Evolutionary conservation across 2,797 vertebrate genomes (phyloP).

Genomic region (Mycteria americana): DNA sequence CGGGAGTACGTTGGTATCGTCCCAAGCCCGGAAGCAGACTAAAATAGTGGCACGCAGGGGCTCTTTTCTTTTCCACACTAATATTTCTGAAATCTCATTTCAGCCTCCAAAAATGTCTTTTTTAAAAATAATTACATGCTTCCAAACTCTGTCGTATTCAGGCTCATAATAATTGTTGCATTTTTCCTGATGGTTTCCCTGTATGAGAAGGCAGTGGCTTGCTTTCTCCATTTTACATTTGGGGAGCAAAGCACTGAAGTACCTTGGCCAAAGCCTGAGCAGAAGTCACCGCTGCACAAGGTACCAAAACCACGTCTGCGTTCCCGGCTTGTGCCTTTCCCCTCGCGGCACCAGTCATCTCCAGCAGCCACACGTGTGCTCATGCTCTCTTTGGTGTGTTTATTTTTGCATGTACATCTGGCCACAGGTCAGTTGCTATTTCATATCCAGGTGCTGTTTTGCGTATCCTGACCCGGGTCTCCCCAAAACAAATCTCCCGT

Average conservation of each 20-base stretch:
- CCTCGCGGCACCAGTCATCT: accelerated
- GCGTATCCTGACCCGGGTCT: background rate
- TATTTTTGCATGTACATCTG: background rate
- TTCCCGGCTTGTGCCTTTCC: background rate
- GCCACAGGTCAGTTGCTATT: background rate
- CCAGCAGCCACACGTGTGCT: accelerated
- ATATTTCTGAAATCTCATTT: background rate
- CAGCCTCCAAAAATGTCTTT: background rate
- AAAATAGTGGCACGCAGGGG: background rate
- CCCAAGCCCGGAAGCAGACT: background rate
- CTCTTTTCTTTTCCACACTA: background rate
- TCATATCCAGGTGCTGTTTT: background rate
- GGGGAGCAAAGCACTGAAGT: background rate
- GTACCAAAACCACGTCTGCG: accelerated
- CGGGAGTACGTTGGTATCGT: background rate
- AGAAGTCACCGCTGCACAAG: background rate
- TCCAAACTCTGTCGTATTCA: background rate
- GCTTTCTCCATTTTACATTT: background rate
- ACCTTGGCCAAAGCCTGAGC: background rate
- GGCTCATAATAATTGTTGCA: background rate
- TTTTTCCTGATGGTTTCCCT: background rate
- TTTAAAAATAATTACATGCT: background rate
- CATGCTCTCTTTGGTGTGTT: accelerated
- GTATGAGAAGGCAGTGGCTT: background rate
- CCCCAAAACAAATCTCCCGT: background rate